phyloP scores from a whole-genome alignment of 2,888 invertebrate genomes.

The Apodemia zela region DNA sequence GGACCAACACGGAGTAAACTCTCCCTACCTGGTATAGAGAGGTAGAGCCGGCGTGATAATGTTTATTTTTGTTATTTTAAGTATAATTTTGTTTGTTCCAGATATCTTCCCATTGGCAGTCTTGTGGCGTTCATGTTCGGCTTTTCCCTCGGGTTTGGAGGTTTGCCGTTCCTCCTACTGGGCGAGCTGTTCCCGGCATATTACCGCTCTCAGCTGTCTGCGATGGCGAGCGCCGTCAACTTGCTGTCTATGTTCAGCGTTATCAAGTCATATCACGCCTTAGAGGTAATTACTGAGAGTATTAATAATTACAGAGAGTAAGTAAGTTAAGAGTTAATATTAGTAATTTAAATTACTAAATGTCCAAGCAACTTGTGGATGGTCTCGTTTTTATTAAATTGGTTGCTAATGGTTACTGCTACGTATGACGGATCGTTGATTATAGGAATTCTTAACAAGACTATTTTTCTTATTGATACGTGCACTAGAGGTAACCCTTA shows the following conservation, averaged over 20 bases:
- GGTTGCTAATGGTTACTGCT: no score
- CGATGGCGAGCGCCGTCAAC: constrained; percentile 70
- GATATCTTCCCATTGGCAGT: constrained; percentile 77
- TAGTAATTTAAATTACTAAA: constrained; percentile 53
- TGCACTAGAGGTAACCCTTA: no score
- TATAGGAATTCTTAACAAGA: no score
- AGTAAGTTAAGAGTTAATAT: no score
- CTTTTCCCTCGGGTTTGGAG: constrained; percentile 82
- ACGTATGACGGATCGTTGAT: no score
- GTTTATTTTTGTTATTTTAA: not conserved
- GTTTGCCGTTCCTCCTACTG: constrained; percentile 82
- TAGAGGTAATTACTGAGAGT: constrained; percentile 50
- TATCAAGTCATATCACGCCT: constrained; percentile 76
- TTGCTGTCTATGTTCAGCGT: constrained; percentile 78
- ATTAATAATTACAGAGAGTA: no score
- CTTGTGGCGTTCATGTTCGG: constrained; percentile 81
- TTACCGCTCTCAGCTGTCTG: constrained; percentile 75
- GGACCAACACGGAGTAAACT: no score
- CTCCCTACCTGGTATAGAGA: no score
- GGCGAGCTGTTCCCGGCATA: constrained; percentile 82
- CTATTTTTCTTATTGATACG: no score
- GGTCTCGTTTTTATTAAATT: no score
- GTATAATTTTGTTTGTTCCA: constrained; percentile 35
- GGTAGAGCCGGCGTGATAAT: no score
- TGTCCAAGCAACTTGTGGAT: no score